A percentile compares a stretch with the other conserved stretches of the same genome.
These are phyloP conservation scores for Spodoptera littoralis DNA, from an alignment of 2,888 invertebrate genomes.

Conservation along the genomic window DNA sequence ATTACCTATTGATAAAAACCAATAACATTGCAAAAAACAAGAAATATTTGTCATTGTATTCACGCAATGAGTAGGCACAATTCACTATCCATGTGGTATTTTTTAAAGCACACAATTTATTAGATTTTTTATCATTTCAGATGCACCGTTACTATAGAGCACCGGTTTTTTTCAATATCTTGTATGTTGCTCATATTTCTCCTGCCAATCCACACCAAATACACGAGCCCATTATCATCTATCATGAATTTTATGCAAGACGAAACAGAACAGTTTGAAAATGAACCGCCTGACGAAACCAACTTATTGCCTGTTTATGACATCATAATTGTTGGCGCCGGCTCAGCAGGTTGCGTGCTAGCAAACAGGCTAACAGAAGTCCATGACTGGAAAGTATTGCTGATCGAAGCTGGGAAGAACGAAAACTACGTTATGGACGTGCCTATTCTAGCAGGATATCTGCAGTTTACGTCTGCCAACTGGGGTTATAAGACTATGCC, in stretches of 20 bases:
- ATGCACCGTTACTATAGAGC: conserved; percentile 68
- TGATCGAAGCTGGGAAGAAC: conserved; percentile 89
- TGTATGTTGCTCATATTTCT: conserved; percentile 65
- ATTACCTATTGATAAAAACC: too few relatives aligned
- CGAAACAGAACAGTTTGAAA: conserved; percentile 82
- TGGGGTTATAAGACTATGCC: conserved; percentile 95
- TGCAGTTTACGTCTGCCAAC: conserved; percentile 92
- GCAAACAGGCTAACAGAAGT: conserved; percentile 91
- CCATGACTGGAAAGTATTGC: conserved; percentile 81
- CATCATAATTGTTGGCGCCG: conserved; percentile 90
- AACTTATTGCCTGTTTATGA: conserved; percentile 85
- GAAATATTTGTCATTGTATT: too few relatives aligned
- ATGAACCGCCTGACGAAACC: conserved; percentile 87
- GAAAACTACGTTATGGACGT: conserved; percentile 93
- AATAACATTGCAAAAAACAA: too few relatives aligned
- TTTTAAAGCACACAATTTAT: not conserved
- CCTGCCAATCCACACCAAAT: conserved; percentile 66
- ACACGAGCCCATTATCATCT: conserved; percentile 77
- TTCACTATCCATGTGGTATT: too few relatives aligned
- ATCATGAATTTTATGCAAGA: conserved; percentile 86
- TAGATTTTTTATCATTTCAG: conserved; percentile 66
- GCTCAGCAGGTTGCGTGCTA: conserved; percentile 90
- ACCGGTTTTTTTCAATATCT: conserved; percentile 59
- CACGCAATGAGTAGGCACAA: too few relatives aligned
- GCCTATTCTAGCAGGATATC: conserved; percentile 91